Conservation (phyloP, 1,140 invertebrate genomes). For the Sycobia sp. region DNA sequence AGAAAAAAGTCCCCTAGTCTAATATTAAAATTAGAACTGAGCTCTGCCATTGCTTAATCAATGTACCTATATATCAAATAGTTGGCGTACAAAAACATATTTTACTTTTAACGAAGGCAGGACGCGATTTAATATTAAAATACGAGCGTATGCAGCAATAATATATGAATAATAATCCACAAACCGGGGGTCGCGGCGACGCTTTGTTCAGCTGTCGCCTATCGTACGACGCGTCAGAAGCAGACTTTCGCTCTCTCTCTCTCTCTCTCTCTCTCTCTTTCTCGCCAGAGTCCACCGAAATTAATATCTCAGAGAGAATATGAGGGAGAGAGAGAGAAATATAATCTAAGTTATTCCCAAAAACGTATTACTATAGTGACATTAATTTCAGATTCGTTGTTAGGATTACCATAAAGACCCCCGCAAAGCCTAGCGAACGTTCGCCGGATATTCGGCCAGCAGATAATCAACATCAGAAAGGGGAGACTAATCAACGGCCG, state of each 20-base stretch:
- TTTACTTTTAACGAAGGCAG: too few species aligned
- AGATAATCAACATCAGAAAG: conserved; percentile 31
- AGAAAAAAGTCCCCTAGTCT: too few species aligned
- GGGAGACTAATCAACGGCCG: conserved; percentile 35
- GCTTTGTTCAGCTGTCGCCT: background rate
- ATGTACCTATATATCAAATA: too few species aligned
- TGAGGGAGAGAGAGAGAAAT: background rate
- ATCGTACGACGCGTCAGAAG: conserved; percentile 17
- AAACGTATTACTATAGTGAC: conserved; percentile 34
- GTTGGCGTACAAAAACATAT: too few species aligned
- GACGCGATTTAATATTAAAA: too few species aligned
- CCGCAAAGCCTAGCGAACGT: conserved; percentile 1
- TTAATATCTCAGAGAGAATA: conserved; percentile 18
- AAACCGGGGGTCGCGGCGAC: too few species aligned
- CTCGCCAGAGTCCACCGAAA: conserved; percentile 8
- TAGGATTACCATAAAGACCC: conserved; percentile 33
- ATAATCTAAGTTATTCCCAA: conserved; percentile 8
- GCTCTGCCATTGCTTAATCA: too few species aligned
- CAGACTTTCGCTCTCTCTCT: conserved; percentile 22
- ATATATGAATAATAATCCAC: too few species aligned
- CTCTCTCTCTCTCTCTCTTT: too few species aligned
- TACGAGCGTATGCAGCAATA: too few species aligned
- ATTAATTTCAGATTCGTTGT: conserved; percentile 34
- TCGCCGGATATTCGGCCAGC: conserved; percentile 18
- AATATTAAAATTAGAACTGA: too few species aligned